phyloP scores from a whole-genome alignment of 2,113 vertebrate species.

The Vidua macroura region DNA sequence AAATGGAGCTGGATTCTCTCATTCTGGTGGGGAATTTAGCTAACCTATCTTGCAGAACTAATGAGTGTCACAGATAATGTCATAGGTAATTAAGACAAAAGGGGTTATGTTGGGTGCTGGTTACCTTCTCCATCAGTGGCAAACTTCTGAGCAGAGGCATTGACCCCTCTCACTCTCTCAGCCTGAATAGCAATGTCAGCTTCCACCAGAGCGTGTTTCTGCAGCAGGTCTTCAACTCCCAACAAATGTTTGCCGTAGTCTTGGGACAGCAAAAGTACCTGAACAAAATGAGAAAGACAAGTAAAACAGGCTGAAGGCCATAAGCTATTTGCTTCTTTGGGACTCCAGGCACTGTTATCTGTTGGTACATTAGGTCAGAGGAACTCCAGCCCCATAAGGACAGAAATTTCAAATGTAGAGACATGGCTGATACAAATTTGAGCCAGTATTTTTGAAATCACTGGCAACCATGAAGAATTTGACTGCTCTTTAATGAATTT shows the following conservation, averaged over 20 bases:
- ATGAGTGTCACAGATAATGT: not conserved
- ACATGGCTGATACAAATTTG: not conserved
- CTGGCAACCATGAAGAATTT: not conserved
- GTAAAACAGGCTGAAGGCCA: not conserved
- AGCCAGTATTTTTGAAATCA: not conserved
- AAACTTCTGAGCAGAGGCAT: conserved; percentile 87
- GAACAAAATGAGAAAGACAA: not conserved
- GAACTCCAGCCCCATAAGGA: not conserved
- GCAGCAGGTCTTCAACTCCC: conserved; percentile 92
- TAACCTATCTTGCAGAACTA: not conserved
- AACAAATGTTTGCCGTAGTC: conserved; percentile 95
- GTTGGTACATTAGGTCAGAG: not conserved
- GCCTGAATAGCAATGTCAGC: conserved; percentile 93
- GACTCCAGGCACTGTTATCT: not conserved
- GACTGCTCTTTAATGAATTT: not conserved
- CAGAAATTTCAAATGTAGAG: not conserved
- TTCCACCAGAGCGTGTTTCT: conserved; percentile 93
- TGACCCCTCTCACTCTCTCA: conserved; percentile 88
- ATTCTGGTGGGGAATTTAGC: not conserved
- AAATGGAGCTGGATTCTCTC: not conserved
- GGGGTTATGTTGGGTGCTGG: not conserved
- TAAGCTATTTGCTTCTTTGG: not conserved
- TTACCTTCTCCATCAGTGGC: conserved; percentile 84
- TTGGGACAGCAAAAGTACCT: conserved; percentile 93
- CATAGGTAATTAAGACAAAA: not conserved